Evolutionary conservation across 2,113 vertebrate species (phyloP), one percentile per base, ranked within the genome.

Genomic region (Archilochus colubris): DNA sequence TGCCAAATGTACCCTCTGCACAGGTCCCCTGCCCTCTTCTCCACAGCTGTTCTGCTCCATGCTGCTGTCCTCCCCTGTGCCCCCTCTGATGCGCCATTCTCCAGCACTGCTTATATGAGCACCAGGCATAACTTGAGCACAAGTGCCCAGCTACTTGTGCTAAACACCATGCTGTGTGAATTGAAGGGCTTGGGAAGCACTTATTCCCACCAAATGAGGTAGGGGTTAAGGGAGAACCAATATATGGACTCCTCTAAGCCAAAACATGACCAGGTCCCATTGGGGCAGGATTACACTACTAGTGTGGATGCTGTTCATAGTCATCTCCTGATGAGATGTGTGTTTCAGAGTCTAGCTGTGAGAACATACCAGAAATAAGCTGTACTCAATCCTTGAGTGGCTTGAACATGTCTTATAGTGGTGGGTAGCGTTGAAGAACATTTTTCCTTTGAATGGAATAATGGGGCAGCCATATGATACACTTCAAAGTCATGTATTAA

Each of bases 1-100:
- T 1, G 3, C 50, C 25, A 17, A 9, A 7, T 4, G 12, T n/a
- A 18, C 46, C 31, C 77, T 57, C 59, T 83, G 81, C 77, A 27
- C 77, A 69, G 63, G 24, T 88, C 9, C 30, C 17, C 33, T 46
- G 43, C 82, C 57, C 33, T 43, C 7, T 74, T 53, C 57, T 67
- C 74, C 93, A 67, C 22, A 54, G 67, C 14, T 1, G 0, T 38
- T n/a, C 53, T 59, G 30, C 63, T 64, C 46, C 78, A 43, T 0
- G 0, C 82, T 53, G 44, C 69, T 46, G 30, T 82, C 82, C 69
- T 92, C 55, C 46, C 51, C 31, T 6, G 1, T 0, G 2, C 83
- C 13, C 2, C 81, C 84, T 74, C 55, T 0, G 0, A 48, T 0
- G 0, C 1, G 2, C 51, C 30, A 46, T 25, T 23, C 63, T 83